Base-by-base conservation (phyloP, 2,113 vertebrate species). In the Gnathonemus echidnorhynchus region DNA sequence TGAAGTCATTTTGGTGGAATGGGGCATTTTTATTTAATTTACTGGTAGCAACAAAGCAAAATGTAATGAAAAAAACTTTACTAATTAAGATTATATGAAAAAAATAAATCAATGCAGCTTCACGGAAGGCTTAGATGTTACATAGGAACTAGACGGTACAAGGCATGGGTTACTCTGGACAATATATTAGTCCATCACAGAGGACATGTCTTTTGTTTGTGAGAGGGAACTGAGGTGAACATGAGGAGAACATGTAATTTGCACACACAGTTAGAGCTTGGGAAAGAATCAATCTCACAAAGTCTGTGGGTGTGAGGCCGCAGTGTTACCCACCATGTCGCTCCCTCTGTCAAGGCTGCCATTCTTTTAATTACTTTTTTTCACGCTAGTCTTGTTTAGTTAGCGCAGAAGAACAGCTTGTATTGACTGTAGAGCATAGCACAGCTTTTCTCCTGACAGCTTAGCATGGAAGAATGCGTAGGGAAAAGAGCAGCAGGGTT, bases 311-410 rank as follows among this genome's bases (percentile, higher is more conserved):
- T 42, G 35, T 80, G 35, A 80, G 74, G 74, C 35, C 2, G 2
- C 13, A 19, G 35, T 80, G 74, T 15, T 42, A 42, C 74, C 74
- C 35, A 19, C 13, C 74, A 80, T 80, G 74, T 80, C 74, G n/a
- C 31, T 13, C 74, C 13, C 74, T 42, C 35, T 80, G 74, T 80
- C 15, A 80, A 80, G 35, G 74, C 35, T 80, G 74, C 35, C 74
- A 42, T 80, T 80, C 74, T 80, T 39, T 80, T 80, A 80, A 80
- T 80, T 42, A 80, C 74, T 80, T 80, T 80, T 42, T 70, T 80
- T 70, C 74, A 80, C 35, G 74, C 15, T 80, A 80, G 74, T 80
- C 74, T 42, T 80, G 5, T 42, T 42, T 80, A 17, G 74, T 80
- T 80, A 80, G 35, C 15, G 17, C 74, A 35, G 31, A 17, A 80